Conservation (phyloP, 30 jellyfish, hydroid and myxozoan species). For the Aurelia coerulea region DNA sequence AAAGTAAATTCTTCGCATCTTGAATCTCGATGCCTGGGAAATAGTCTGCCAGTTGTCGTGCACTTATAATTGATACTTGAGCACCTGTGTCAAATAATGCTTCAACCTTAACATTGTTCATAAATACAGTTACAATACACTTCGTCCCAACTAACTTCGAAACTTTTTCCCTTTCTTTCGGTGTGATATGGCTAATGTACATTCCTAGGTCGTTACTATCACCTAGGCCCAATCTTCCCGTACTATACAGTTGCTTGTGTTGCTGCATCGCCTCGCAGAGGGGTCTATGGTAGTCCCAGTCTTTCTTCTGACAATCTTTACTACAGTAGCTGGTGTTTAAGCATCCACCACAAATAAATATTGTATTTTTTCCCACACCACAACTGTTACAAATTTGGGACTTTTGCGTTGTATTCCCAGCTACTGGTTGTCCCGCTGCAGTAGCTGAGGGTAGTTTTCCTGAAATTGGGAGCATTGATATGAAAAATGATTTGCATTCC, state of each 20-base stretch:
- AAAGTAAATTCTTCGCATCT: neutral
- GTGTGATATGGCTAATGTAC: constrained; percentile 28
- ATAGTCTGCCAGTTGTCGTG: neutral
- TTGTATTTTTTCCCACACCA: no score
- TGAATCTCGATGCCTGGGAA: constrained; percentile 9
- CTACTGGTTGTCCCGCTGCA: neutral
- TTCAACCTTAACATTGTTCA: neutral
- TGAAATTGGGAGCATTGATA: constrained; percentile 13
- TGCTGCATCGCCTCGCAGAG: no score
- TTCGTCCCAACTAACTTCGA: neutral
- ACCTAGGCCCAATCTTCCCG: constrained; percentile 1
- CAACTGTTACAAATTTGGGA: no score
- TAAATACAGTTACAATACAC: no score
- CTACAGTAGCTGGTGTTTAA: no score
- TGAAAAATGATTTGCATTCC: constrained; percentile 23
- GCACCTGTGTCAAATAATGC: constrained; percentile 54
- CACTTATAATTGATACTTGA: constrained; percentile 44
- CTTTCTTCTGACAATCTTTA: no score
- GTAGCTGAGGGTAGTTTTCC: constrained; percentile 34
- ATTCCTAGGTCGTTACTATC: constrained; percentile 12
- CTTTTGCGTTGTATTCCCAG: neutral
- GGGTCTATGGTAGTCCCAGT: no score
- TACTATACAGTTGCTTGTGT: no score
- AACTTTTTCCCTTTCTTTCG: constrained; percentile 6
- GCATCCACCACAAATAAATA: no score